These are phyloP conservation scores for Orientallactaga sibirica DNA, from an alignment of 2,797 vertebrate genomes.

Conservation along the genomic window DNA sequence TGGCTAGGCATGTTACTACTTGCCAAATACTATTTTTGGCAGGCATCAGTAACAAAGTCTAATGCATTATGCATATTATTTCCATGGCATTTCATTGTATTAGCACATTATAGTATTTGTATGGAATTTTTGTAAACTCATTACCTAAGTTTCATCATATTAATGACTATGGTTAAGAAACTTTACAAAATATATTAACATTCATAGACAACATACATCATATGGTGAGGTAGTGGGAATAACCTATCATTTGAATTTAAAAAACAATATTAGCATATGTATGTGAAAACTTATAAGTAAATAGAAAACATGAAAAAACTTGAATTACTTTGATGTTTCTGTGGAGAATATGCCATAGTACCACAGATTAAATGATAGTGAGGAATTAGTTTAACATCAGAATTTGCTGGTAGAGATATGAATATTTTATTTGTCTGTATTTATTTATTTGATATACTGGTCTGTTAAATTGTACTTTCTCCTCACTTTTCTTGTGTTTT, in stretches of 20 bases:
- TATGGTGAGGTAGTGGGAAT: conserved; percentile 32
- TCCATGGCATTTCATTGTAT: conserved; percentile 78
- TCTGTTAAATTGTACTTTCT: conserved; percentile 17
- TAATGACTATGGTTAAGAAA: conserved; percentile 78
- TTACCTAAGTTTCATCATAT: conserved; percentile 83
- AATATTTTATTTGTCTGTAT: not conserved
- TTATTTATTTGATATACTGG: conserved; percentile 11
- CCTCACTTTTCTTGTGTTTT: not conserved
- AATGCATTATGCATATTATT: conserved; percentile 83
- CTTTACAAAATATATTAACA: conserved; percentile 58
- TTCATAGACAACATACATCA: not conserved
- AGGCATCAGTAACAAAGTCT: conserved; percentile 81
- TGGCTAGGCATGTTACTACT: conserved; percentile 78
- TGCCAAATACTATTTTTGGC: conserved; percentile 82
- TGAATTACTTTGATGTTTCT: conserved; percentile 65
- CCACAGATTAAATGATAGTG: conserved; percentile 46
- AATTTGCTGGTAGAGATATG: conserved; percentile 29
- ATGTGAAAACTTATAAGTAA: not conserved
- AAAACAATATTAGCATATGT: conserved; percentile 47
- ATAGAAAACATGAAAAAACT: not conserved
- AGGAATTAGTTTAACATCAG: not conserved
- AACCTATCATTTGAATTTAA: conserved; percentile 49
- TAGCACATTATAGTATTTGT: conserved; percentile 80
- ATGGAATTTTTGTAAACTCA: conserved; percentile 80
- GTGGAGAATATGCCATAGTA: conserved; percentile 6